Base-by-base conservation (phyloP, 2,113 vertebrate species). In the Prunella himalayana region DNA sequence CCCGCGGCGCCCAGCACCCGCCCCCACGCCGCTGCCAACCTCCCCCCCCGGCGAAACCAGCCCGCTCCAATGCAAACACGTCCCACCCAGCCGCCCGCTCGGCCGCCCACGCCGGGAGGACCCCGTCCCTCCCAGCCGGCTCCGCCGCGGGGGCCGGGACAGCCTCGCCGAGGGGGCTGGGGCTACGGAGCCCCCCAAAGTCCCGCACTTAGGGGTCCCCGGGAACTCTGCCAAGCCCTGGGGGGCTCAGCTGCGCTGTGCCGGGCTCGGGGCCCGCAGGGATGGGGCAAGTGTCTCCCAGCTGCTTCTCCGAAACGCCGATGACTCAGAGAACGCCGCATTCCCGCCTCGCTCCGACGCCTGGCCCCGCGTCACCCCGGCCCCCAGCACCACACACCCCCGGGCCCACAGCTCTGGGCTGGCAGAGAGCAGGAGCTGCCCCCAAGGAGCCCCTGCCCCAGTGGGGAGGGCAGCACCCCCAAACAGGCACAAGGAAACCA, bases 21-120 rank as follows among this genome's bases (percentile, higher is more conserved):
- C 86, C 94, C 65, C 79, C 85, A 31, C 51, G 13, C 41, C 23
- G 27, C 91, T 80, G 94, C 93, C 94, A 56, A 27, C 65, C 65
- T 47, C 5, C 4, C 75, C 65, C 92, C 50, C 45, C 73, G 51
- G 92, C 82, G 3, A 95, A 90, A 85, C 70, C 57, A 54, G 66
- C 86, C 90, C 61, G 75, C 92, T 87, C 92, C 95, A 91, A 96
- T 91, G 93, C 93, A 94, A 96, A 96, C 95, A 93, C 57, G 84
- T 89, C 95, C 95, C 93, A 79, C 93, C 95, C 95, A 94, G 77
- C 85, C 84, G 76, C 93, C 91, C 13, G 84, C 95, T 82, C 50
- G 19, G 70, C 92, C 90, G 66, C 92, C 95, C 95, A 93, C 95
- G 12, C 39, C 78, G 75, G 75, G 69, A 88, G 86, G 84, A 86